Conservation (phyloP, 2,797 vertebrate species). For the Erpetoichthys calabaricus region DNA sequence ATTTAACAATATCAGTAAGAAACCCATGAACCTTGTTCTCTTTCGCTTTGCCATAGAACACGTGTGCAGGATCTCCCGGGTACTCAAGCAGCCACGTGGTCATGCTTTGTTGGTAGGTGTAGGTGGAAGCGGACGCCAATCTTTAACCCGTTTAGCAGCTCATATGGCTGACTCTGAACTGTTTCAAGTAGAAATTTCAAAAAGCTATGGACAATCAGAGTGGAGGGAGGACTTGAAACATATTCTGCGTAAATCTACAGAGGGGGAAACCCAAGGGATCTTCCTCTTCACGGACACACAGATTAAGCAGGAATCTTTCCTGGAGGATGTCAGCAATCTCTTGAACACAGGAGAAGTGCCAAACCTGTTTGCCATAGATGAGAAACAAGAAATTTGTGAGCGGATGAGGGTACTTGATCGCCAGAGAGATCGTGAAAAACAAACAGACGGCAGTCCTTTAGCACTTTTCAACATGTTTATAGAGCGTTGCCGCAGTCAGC, state of each 20-base stretch:
- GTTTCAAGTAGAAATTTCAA: slow-evolving; percentile 76
- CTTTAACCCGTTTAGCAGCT: slow-evolving; percentile 69
- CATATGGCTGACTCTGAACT: slow-evolving; percentile 72
- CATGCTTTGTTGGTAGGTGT: slow-evolving; percentile 77
- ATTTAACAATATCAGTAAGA: slow-evolving; percentile 73
- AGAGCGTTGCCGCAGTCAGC: slow-evolving; percentile 68
- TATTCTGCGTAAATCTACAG: slow-evolving; percentile 62
- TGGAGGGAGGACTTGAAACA: slow-evolving; percentile 76
- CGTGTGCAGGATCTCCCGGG: slow-evolving; percentile 71
- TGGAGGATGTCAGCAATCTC: slow-evolving; percentile 79
- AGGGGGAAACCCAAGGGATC: slow-evolving; percentile 62
- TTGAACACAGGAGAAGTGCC: slow-evolving; percentile 83
- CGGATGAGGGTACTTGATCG: slow-evolving; percentile 70
- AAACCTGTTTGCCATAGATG: slow-evolving; percentile 70
- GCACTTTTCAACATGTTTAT: slow-evolving; percentile 83
- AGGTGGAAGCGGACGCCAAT: slow-evolving; percentile 76
- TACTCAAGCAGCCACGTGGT: slow-evolving; percentile 75
- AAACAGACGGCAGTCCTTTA: slow-evolving; percentile 70
- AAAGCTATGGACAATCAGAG: slow-evolving; percentile 60
- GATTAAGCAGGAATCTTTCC: slow-evolving; percentile 77
- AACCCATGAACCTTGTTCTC: slow-evolving; percentile 75
- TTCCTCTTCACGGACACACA: slow-evolving; percentile 82
- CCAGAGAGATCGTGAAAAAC: slow-evolving; percentile 62
- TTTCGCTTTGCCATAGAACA: slow-evolving; percentile 87
- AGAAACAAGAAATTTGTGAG: slow-evolving; percentile 78